phyloP scores from a whole-genome alignment of 2,113 vertebrate genomes.

The Thinocorus orbignyianus region DNA sequence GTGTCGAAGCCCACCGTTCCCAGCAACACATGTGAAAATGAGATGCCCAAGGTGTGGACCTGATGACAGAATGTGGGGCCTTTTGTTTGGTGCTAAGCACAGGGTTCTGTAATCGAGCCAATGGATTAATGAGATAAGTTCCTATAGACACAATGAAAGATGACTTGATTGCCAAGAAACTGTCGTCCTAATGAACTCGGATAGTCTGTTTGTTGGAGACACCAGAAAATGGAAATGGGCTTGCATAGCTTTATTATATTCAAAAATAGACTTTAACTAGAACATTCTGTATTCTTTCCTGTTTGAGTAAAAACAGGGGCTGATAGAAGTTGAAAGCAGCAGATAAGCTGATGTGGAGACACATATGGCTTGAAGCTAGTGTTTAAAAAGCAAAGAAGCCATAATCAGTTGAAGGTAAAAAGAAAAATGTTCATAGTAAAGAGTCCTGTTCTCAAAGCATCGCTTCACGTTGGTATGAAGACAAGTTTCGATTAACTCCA shows the following conservation, averaged over 20 bases:
- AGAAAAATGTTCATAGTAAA: conserved; percentile 22
- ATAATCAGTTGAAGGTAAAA: conserved; percentile 51
- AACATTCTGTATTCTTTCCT: conserved; percentile 61
- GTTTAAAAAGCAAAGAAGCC: conserved; percentile 18
- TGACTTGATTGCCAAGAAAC: conserved; percentile 19
- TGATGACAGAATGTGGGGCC: not conserved
- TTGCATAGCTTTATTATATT: conserved; percentile 47
- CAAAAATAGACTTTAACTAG: conserved; percentile 62
- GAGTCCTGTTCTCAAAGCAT: conserved; percentile 43
- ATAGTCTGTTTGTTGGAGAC: conserved; percentile 35
- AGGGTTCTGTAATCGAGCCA: not conserved
- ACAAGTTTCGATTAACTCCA: conserved; percentile 63
- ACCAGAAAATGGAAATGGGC: conserved; percentile 49
- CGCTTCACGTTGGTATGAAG: conserved; percentile 1
- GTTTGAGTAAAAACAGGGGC: conserved; percentile 64
- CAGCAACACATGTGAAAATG: not conserved
- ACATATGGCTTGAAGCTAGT: conserved; percentile 44
- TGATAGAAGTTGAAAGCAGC: conserved; percentile 64
- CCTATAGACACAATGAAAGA: conserved; percentile 28
- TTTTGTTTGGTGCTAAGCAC: not conserved
- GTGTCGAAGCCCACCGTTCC: not conserved
- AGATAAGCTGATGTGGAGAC: conserved; percentile 65
- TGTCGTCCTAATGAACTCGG: conserved; percentile 3
- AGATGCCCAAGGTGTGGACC: not conserved
- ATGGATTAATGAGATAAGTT: conserved; percentile 21